Base-by-base conservation (phyloP, 2,888 invertebrate genomes). In the Platycheirus rosarum region DNA sequence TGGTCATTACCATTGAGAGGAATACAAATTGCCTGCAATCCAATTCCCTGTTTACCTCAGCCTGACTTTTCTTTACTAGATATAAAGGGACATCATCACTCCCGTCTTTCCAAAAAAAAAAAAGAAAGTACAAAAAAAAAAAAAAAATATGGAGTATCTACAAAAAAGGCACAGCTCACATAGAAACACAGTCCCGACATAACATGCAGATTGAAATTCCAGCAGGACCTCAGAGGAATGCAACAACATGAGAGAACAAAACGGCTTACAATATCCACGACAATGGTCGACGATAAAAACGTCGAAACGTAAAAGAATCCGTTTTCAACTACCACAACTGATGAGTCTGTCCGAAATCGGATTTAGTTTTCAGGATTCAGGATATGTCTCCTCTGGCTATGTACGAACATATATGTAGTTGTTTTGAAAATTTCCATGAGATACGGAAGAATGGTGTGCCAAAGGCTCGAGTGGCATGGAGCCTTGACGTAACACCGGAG, bases 1-100 rank as follows among this genome's bases (percentile, higher is more conserved):
- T 85, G 78, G 84, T 76, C 78, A 85, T 84, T 84, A 78, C 78
- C 44, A 65, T 78, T 60, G 71, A 51, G 65, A 80, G 57, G 79
- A 74, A 70, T 80, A 70, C 69, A 75, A 75, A 75, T 75, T 80
- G 75, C 75, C 63, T 60, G 29, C 75, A 70, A 80, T 80, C 51
- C 65, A 80, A 75, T 75, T 70, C 69, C 65, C 75, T 65, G 57
- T 44, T 73, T 68, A 68, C 78, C 37, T 49, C 42, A 63, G 63
- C n/a, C 60, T 75, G 79, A 75, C 75, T 65, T 74, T 69, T 57
- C 51, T 68, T 55, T 55, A 74, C 74, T 63, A 32, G 6, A 53
- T 35, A 53, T 53, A 42, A 65, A 69, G 53, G 48, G 49, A 63
- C 75, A 65, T 69, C 53, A 60, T 75, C 51, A 60, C 51, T 73